A percentile compares a stretch with the other conserved stretches of the same genome.
These are phyloP conservation scores for Hypercompe scribonia DNA, from an alignment of 2,888 invertebrate species.

Conservation along the genomic window DNA sequence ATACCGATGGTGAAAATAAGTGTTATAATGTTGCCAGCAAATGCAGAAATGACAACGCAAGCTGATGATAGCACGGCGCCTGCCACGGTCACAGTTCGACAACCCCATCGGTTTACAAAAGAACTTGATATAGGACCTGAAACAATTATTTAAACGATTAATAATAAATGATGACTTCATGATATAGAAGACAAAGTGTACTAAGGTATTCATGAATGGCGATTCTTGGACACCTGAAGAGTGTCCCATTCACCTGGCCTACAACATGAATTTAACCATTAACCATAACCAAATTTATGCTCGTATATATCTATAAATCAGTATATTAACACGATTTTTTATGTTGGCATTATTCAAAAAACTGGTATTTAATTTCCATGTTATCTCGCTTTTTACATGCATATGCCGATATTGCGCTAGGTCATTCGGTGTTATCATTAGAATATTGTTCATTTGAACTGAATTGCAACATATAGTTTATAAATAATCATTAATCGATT, in stretches of 20 bases:
- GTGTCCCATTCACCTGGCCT: too few species aligned
- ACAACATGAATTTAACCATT: too few species aligned
- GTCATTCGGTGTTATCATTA: conserved; percentile 27
- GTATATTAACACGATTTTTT: not conserved
- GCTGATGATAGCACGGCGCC: conserved; percentile 93
- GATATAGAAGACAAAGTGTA: not conserved
- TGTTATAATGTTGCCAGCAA: conserved; percentile 93
- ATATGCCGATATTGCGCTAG: conserved; percentile 25
- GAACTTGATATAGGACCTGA: conserved; percentile 98
- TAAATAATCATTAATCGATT: not conserved
- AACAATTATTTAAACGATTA: conserved; percentile 52
- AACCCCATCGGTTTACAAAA: conserved; percentile 98
- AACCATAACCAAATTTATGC: too few species aligned
- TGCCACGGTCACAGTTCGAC: conserved; percentile 95
- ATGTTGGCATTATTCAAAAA: too few species aligned
- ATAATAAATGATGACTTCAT: not conserved
- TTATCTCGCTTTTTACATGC: conserved; percentile 26
- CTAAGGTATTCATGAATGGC: too few species aligned
- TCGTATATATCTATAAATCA: not conserved
- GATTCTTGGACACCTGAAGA: too few species aligned
- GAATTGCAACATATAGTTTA: not conserved
- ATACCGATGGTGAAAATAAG: conserved; percentile 97
- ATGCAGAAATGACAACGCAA: conserved; percentile 93
- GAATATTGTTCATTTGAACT: conserved; percentile 22
- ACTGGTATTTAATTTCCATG: not conserved